Evolutionary conservation across 1,140 invertebrate genomes (phyloP).

Genomic region (Teleogryllus occipitalis): DNA sequence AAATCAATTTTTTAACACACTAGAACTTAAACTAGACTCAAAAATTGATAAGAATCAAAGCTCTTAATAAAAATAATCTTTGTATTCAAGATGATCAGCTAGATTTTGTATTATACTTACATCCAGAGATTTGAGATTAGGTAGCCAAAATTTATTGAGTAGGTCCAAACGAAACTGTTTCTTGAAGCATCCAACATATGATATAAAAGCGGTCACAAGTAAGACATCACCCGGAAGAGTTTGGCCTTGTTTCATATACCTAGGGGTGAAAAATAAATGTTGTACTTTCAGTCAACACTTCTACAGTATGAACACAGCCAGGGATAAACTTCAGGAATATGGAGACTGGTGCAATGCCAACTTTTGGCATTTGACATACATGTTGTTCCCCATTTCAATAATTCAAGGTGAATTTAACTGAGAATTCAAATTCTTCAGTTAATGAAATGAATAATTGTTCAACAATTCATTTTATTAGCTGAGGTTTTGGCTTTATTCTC

Average conservation of each 20-base stretch:
- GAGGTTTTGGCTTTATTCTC: too few species aligned
- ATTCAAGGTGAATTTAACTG: too few species aligned
- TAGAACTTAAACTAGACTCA: neutral
- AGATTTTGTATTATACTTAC: conserved; percentile 32
- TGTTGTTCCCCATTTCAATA: too few species aligned
- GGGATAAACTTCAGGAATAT: neutral
- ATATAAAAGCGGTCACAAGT: conserved; percentile 89
- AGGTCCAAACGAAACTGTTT: conserved; percentile 85
- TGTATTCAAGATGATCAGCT: neutral
- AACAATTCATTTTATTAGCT: too few species aligned
- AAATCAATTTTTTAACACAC: neutral
- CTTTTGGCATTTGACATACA: too few species aligned
- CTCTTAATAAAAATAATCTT: neutral
- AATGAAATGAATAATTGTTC: too few species aligned
- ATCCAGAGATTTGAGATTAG: conserved; percentile 64
- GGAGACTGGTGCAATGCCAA: neutral
- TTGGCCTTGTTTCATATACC: conserved; percentile 76
- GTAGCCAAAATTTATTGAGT: conserved; percentile 81
- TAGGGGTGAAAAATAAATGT: conserved; percentile 32
- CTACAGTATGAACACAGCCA: neutral
- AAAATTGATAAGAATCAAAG: neutral
- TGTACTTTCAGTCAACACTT: neutral
- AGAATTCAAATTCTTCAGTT: too few species aligned
- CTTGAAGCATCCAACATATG: conserved; percentile 93
- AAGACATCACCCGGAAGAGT: conserved; percentile 89